Evolutionary conservation across 2,888 invertebrate genomes (phyloP).

Genomic region (Chromoteleia sp.): DNA sequence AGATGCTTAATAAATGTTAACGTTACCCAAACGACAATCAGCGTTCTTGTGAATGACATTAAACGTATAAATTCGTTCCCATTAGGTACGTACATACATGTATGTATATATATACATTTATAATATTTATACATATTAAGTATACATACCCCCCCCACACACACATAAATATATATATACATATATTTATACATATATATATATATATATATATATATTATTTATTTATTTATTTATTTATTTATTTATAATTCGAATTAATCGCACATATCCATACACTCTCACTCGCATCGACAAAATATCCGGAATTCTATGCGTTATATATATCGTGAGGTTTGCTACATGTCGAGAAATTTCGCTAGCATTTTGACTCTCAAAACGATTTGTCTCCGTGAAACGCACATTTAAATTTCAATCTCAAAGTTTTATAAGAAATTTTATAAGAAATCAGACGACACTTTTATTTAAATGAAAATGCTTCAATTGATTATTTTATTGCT

Average conservation of each 20-base stretch:
- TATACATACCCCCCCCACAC: too few species aligned
- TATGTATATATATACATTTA: slow-evolving; percentile 60
- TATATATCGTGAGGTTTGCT: slow-evolving; percentile 51
- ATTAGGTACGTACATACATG: slow-evolving; percentile 45
- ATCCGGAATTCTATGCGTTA: slow-evolving; percentile 71
- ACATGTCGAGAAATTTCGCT: slow-evolving; percentile 19
- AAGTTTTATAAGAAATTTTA: too few species aligned
- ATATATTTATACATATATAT: too few species aligned
- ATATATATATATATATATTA: slow-evolving; percentile 40
- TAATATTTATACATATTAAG: slow-evolving; percentile 57
- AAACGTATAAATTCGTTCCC: slow-evolving; percentile 50
- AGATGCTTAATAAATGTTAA: slow-evolving; percentile 20
- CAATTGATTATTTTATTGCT: too few species aligned
- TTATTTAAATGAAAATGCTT: too few species aligned
- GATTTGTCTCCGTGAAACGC: slow-evolving; percentile 1
- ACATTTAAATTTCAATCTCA: neutral
- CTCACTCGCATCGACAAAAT: slow-evolving; percentile 69
- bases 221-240: slow-evolving; percentile 33
- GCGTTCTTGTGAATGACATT: slow-evolving; percentile 24
- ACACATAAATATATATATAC: too few species aligned
- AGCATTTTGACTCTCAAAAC: slow-evolving; percentile 13
- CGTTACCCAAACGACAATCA: slow-evolving; percentile 28
- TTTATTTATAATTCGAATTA: slow-evolving; percentile 48
- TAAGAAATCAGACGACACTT: too few species aligned
- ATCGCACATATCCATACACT: slow-evolving; percentile 64